phyloP scores from a whole-genome alignment of 1,140 invertebrate genomes.

The Dinoponera quadriceps region DNA sequence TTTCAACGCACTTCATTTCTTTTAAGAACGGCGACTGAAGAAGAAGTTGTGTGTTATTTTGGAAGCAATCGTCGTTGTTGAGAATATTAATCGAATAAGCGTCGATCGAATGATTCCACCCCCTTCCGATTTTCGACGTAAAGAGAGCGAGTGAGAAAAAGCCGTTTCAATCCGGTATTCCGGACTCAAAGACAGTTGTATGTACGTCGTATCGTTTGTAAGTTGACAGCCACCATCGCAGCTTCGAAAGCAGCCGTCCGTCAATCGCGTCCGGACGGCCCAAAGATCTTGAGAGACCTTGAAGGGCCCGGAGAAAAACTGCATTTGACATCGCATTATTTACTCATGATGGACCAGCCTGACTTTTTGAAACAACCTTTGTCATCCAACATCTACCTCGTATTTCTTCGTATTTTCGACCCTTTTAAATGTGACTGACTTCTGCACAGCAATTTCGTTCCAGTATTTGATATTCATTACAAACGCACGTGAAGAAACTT shows the following conservation, averaged over 20 bases:
- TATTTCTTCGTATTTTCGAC: neutral
- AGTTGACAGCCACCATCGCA: constrained; percentile 79
- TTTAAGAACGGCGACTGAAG: no score
- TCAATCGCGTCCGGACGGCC: constrained; percentile 72
- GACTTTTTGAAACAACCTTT: neutral
- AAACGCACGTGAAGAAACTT: no score
- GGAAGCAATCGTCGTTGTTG: no score
- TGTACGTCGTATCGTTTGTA: constrained; percentile 81
- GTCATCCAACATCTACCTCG: constrained; percentile 45
- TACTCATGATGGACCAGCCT: constrained; percentile 60
- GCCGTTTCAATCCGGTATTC: constrained; percentile 60
- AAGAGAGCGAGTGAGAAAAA: constrained; percentile 6
- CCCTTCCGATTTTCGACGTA: constrained; percentile 21
- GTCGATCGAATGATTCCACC: neutral
- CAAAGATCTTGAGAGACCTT: constrained; percentile 59
- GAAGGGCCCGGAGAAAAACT: constrained; percentile 74
- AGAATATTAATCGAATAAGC: neutral
- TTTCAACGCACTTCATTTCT: no score
- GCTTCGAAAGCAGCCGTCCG: constrained; percentile 73
- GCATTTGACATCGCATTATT: constrained; percentile 77
- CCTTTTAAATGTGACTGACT: neutral
- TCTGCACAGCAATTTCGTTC: no score
- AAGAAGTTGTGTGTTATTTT: no score
- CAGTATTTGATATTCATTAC: no score
- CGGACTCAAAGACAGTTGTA: constrained; percentile 53